Base-by-base conservation (phyloP, 2,888 invertebrate genomes). In the Hirtodrosophila cameraria region DNA sequence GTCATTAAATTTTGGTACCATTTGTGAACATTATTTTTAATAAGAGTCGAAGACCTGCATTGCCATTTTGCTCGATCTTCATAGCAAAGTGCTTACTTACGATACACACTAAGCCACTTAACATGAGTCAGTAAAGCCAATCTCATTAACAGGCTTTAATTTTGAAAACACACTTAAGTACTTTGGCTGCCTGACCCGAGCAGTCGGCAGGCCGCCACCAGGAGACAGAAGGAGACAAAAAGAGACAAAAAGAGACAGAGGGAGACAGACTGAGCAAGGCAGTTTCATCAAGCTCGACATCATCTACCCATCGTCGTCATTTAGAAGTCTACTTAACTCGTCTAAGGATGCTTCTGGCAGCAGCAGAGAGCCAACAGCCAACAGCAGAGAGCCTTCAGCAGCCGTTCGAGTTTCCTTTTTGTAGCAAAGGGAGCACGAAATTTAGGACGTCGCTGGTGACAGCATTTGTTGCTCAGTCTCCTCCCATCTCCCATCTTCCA, bases 301-400 rank as follows among this genome's bases (percentile, higher is more conserved):
- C 33, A 23, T 18, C 46, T 46, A 5, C 43, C 25, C 64, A 41
- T 60, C 72, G 65, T 64, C 78, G 72, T 81, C 82, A 77, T 82
- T 86, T 85, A 86, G 82, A 77, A 82, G 82, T 86, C 82, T 87
- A 86, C 82, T 87, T 82, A 87, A 75, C 87, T 82, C 85, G 79
- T 84, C 87, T 82, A 54, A 84, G 81, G 71, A 80, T 82, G 61
- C 66, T 86, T 30, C 62, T 62, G 75, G 41, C 62, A 42, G 50
- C 43, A 64, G 41, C 49, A 41, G 36, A 41, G 50, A 31, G 12
- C 15, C 39, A 60, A 18, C 18, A 18, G 18, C 18, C 43, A 35
- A 13, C 9, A 46, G 54, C 52, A 28, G 39, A 39, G n/a, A n/a
- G n/a, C n/a, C n/a, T 18, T 18, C 23, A 70, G 62, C 81, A 81